phyloP scores from a whole-genome alignment of 2,888 invertebrate species.

The Beris morrisii region DNA sequence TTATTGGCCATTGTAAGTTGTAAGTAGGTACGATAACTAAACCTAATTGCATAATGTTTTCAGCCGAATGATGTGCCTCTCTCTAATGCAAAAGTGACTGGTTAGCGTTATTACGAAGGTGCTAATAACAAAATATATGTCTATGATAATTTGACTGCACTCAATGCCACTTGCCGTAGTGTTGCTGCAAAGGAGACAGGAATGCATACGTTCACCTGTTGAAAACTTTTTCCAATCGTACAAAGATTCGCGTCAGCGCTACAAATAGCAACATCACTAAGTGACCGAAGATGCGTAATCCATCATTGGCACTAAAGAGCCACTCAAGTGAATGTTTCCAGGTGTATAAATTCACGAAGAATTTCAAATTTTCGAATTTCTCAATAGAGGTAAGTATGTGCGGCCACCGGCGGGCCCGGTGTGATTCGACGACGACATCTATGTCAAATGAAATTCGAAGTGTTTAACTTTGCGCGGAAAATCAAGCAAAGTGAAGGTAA shows the following conservation, averaged over 20 bases:
- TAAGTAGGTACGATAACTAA: too few species aligned
- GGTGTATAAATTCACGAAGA: not conserved
- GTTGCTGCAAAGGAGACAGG: not conserved
- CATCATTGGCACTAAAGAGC: not conserved
- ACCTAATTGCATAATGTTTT: too few species aligned
- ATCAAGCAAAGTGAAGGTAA: conserved; percentile 12
- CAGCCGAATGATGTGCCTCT: too few species aligned
- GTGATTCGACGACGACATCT: not conserved
- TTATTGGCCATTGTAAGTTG: too few species aligned
- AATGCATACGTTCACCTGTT: conserved; percentile 9
- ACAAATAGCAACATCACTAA: conserved; percentile 2
- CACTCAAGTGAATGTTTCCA: conserved; percentile 19
- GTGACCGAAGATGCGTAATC: conserved; percentile 15
- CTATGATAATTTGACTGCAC: not conserved
- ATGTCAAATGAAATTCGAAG: conserved; percentile 1
- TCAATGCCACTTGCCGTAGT: not conserved
- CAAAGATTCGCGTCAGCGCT: not conserved
- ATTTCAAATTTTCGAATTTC: conserved; percentile 14
- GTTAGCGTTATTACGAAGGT: too few species aligned
- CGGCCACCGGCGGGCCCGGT: not conserved
- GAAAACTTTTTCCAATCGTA: not conserved
- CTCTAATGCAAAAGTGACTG: too few species aligned
- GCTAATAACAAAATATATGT: too few species aligned
- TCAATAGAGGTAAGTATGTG: not conserved
- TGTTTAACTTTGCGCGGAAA: not conserved